Evolutionary conservation across 1,140 invertebrate genomes (phyloP).

Genomic region (Radopholus similis): DNA sequence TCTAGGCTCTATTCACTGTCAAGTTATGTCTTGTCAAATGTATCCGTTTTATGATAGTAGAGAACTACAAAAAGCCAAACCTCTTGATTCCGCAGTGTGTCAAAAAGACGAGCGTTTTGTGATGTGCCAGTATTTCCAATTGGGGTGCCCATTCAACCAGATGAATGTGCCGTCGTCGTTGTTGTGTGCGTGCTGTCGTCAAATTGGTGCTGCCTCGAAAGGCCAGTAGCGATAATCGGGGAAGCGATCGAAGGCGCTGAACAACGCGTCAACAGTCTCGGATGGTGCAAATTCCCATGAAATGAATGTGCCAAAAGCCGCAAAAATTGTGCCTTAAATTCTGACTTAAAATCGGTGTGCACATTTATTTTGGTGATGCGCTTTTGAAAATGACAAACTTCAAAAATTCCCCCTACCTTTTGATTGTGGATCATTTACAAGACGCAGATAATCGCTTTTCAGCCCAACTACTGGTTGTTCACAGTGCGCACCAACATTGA

Average conservation of each 20-base stretch:
- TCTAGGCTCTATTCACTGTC: too few relatives aligned
- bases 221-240: slow-evolving; percentile 32
- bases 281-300: slow-evolving; percentile 20
- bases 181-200: neutral
- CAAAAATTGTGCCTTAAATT: slow-evolving; percentile 32
- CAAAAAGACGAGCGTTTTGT: slow-evolving; percentile 35
- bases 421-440: slow-evolving; percentile 21
- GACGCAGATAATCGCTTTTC: slow-evolving; percentile 1
- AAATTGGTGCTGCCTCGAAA: slow-evolving; percentile 17
- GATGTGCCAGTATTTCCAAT: slow-evolving; percentile 33
- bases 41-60: too few relatives aligned
- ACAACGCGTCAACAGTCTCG: slow-evolving; percentile 27
- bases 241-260: slow-evolving; percentile 11
- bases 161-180: slow-evolving; percentile 9
- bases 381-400: slow-evolving; percentile 17
- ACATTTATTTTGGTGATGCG: too few relatives aligned
- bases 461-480: neutral
- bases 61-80: neutral
- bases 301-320: slow-evolving; percentile 35
- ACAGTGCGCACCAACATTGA: slow-evolving; percentile 10
- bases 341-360: too few relatives aligned
- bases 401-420: neutral
- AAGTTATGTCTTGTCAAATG: too few relatives aligned
- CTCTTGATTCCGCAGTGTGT: slow-evolving; percentile 34
- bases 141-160: slow-evolving; percentile 41